These are phyloP conservation scores for Lerista edwardsae DNA, from an alignment of 2,797 vertebrate genomes.

Conservation along the genomic window DNA sequence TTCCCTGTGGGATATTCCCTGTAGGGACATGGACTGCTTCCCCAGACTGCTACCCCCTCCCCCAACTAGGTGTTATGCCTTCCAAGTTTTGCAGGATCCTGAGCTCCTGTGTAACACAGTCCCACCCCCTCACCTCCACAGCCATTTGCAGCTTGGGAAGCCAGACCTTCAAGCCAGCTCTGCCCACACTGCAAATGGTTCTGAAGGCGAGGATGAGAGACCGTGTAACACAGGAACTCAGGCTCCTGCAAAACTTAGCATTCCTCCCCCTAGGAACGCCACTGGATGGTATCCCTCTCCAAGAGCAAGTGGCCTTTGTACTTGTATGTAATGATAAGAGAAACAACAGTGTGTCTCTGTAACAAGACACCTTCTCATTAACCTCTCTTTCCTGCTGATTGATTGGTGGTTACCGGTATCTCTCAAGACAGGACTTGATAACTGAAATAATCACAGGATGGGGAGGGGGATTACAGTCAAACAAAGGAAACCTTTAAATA, in stretches of 20 bases:
- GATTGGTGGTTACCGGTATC: conserved; percentile 13
- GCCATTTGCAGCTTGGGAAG: no score
- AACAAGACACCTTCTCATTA: conserved; percentile 22
- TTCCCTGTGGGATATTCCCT: not conserved
- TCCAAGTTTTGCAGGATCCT: no score
- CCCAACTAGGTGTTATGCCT: no score
- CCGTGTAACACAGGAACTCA: no score
- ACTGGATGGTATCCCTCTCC: not conserved
- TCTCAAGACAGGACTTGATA: conserved; percentile 7
- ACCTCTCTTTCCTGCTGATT: conserved; percentile 29
- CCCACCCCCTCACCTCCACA: no score
- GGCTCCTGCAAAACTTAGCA: no score
- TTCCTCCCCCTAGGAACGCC: no score
- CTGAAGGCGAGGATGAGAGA: no score
- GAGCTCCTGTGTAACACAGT: no score
- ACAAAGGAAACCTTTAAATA: conserved; percentile 12
- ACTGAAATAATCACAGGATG: not conserved
- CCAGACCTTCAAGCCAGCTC: no score
- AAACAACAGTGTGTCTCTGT: not conserved
- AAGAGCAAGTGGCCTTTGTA: not conserved
- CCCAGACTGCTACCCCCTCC: no score
- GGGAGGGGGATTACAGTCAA: not conserved
- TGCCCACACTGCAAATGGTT: no score
- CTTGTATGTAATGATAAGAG: not conserved
- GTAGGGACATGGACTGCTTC: not conserved